Evolutionary conservation across 1,140 invertebrate genomes (phyloP).

Genomic region (Parasteatoda tepidariorum): DNA sequence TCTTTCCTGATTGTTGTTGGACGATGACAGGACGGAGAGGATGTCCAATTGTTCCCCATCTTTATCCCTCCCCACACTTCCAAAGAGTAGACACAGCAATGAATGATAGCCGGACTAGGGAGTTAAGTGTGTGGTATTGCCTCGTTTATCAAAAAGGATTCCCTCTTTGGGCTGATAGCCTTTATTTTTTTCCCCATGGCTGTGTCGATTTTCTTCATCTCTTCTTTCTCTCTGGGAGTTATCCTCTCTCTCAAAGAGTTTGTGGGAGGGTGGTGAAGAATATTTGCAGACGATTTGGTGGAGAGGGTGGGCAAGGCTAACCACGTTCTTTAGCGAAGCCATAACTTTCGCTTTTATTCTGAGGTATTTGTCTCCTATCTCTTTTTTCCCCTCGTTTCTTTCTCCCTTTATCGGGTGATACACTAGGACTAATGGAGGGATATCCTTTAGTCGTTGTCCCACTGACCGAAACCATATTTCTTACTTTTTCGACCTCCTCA

Average conservation of each 20-base stretch:
- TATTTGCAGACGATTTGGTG: slow-evolving; percentile 5
- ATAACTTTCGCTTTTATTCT: slow-evolving; percentile 12
- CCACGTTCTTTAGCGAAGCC: not conserved
- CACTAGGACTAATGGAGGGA: not conserved
- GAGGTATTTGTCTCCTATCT: not conserved
- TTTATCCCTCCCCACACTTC: too few relatives aligned
- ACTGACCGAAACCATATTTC: not conserved
- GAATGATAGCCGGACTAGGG: too few relatives aligned
- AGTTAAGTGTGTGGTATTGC: slow-evolving; percentile 5
- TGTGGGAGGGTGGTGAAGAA: not conserved
- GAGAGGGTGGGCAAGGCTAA: not conserved
- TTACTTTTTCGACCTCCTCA: not conserved
- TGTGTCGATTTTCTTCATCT: not conserved
- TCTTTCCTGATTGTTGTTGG: too few relatives aligned
- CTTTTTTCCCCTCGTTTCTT: too few relatives aligned
- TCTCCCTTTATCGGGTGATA: not conserved
- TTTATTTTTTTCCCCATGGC: too few relatives aligned
- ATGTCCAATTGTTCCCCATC: too few relatives aligned
- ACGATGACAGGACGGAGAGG: too few relatives aligned
- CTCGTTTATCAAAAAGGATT: slow-evolving; percentile 6
- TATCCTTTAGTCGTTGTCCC: slow-evolving; percentile 8
- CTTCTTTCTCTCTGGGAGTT: not conserved
- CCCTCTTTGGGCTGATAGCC: not conserved
- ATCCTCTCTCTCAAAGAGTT: not conserved
- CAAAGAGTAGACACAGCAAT: too few relatives aligned